phyloP scores from a whole-genome alignment of 92 coral and sea anemone species.

The Zoanthus sansibaricus region DNA sequence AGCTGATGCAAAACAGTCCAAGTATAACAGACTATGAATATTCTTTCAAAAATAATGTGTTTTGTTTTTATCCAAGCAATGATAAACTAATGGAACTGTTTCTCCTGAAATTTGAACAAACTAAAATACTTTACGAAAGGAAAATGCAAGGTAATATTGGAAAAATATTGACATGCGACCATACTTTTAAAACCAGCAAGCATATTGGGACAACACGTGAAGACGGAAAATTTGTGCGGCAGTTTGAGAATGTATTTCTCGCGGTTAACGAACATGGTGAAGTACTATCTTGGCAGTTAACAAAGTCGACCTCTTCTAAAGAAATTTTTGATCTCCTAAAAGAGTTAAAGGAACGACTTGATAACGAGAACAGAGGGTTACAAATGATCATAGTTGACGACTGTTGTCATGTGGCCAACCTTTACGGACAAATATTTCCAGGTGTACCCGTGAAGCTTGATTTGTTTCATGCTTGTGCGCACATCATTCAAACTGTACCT shows the following conservation, averaged over 20 bases:
- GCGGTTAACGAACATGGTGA: conserved; percentile 66
- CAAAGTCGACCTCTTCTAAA: conserved; percentile 44
- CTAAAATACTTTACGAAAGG: conserved; percentile 27
- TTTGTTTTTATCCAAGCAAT: conserved; percentile 59
- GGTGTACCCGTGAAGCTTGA: conserved; percentile 67
- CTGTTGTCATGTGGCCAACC: conserved; percentile 56
- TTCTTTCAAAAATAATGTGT: conserved; percentile 45
- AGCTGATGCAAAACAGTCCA: conserved; percentile 7
- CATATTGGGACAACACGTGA: conserved; percentile 59
- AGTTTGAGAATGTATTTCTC: conserved; percentile 72
- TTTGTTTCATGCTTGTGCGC: conserved; percentile 65
- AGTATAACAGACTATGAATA: conserved; percentile 3
- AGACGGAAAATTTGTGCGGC: conserved; percentile 58
- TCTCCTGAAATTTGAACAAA: conserved; percentile 60
- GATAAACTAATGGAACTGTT: conserved; percentile 78
- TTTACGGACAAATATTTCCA: conserved; percentile 57
- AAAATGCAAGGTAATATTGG: conserved; percentile 31
- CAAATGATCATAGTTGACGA: conserved; percentile 58
- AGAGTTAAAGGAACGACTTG: conserved; percentile 54
- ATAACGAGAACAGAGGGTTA: conserved; percentile 30
- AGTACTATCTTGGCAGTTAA: conserved; percentile 60
- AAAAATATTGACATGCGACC: conserved; percentile 52
- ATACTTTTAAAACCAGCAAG: conserved; percentile 64
- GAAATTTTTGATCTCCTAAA: conserved; percentile 47
- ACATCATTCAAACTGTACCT: conserved; percentile 46